Evolutionary conservation across 2,888 invertebrate species (phyloP).

Genomic region (Octodonta nipae): DNA sequence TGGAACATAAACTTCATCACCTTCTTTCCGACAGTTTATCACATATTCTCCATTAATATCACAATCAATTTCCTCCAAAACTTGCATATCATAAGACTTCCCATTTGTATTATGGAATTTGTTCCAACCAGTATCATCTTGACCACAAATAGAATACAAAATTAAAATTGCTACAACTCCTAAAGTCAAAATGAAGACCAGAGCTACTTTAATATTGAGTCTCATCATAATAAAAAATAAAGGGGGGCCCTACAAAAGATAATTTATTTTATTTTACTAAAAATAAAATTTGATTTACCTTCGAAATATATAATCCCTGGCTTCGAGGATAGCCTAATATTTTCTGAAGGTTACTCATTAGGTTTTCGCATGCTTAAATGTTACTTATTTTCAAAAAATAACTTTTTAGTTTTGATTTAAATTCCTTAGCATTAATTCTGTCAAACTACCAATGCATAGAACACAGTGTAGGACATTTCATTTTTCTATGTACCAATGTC

Average conservation of each 20-base stretch:
- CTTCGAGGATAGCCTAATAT: conserved; percentile 6
- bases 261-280: too few relatives aligned
- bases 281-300: conserved; percentile 3
- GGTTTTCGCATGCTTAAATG: too few relatives aligned
- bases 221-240: conserved; percentile 56
- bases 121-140: conserved; percentile 20
- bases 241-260: conserved; percentile 31
- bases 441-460: too few relatives aligned
- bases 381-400: too few relatives aligned
- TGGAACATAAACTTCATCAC: conserved; percentile 80
- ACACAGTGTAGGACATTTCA: too few relatives aligned
- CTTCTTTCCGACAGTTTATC: conserved; percentile 27
- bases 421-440: too few relatives aligned
- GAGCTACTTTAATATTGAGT: conserved; percentile 61
- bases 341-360: conserved; percentile 7
- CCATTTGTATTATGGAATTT: conserved; percentile 16
- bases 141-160: conserved; percentile 63
- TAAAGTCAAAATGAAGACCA: conserved; percentile 49
- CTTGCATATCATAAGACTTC: conserved; percentile 31
- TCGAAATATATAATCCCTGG: conserved; percentile 7
- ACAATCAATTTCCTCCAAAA: conserved; percentile 65
- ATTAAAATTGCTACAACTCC: conserved; percentile 56
- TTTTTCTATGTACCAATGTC: too few relatives aligned
- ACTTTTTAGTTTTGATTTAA: too few relatives aligned
- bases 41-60: conserved; percentile 73